Conservation (phyloP, 2,797 vertebrate species). For the Hyperoplus immaculatus region DNA sequence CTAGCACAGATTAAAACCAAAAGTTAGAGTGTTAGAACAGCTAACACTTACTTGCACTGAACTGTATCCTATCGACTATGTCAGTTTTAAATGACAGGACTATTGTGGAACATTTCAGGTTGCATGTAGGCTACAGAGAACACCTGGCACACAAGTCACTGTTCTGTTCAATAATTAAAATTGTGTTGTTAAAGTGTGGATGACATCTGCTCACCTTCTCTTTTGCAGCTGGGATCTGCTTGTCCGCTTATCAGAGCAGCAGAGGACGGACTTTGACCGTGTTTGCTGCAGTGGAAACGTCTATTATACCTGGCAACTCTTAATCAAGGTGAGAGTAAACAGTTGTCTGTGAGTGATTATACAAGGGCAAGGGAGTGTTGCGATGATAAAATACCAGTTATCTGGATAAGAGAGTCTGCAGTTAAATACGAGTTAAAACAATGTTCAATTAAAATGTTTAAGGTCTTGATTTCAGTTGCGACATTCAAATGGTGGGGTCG, state of each 20-base stretch:
- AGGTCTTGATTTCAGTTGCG: too few species aligned
- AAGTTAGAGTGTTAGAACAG: neutral
- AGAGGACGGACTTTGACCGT: conserved; percentile 39
- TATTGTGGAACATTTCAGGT: neutral
- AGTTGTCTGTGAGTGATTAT: too few species aligned
- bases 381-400: too few species aligned
- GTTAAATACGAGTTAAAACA: too few species aligned
- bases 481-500: too few species aligned
- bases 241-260: neutral
- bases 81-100: neutral
- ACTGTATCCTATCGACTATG: neutral
- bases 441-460: too few species aligned
- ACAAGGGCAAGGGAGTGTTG: too few species aligned
- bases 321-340: too few species aligned
- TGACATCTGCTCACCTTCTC: conserved; percentile 47
- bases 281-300: neutral
- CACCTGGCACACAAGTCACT: neutral
- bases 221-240: neutral
- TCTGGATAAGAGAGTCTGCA: too few species aligned
- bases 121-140: neutral
- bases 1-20: neutral
- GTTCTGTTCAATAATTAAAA: neutral
- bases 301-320: too few species aligned
- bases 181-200: neutral
- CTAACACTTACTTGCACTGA: neutral